phyloP scores from a whole-genome alignment of 2,888 invertebrate species.

The Drosophila pseudotakahashii region DNA sequence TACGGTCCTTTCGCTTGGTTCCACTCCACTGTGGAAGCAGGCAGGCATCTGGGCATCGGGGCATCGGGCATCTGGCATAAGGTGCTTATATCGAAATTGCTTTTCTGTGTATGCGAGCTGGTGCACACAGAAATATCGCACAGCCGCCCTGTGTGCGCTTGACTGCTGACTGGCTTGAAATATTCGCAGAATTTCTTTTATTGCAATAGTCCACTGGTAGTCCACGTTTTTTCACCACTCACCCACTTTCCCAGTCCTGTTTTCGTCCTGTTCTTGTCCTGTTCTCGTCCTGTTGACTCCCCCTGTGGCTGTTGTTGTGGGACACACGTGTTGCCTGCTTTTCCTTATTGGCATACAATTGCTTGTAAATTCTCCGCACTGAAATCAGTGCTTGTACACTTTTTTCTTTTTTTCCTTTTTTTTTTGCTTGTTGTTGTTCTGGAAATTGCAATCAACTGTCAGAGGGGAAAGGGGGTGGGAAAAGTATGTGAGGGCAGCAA shows the following conservation, averaged over 20 bases:
- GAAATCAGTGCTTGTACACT: slow-evolving; percentile 53
- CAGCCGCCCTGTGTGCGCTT: slow-evolving; percentile 56
- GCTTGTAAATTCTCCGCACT: slow-evolving; percentile 54
- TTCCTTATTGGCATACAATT: slow-evolving; percentile 61
- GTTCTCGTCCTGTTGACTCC: neutral
- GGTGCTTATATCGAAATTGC: slow-evolving; percentile 71
- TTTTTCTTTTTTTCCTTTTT: slow-evolving; percentile 6
- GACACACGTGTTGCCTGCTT: slow-evolving; percentile 61
- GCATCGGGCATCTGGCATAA: slow-evolving; percentile 58
- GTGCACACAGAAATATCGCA: slow-evolving; percentile 45
- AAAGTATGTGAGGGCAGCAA: slow-evolving; percentile 9
- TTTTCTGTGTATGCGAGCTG: slow-evolving; percentile 37
- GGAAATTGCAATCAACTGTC: slow-evolving; percentile 60
- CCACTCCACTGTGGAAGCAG: slow-evolving; percentile 34
- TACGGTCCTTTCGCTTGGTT: neutral
- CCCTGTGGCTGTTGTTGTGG: slow-evolving; percentile 26
- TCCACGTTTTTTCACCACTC: slow-evolving; percentile 45
- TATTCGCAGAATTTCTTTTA: slow-evolving; percentile 73
- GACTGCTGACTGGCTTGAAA: slow-evolving; percentile 58
- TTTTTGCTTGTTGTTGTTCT: slow-evolving; percentile 22
- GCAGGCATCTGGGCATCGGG: slow-evolving; percentile 51
- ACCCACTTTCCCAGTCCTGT: neutral
- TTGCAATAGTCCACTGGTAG: slow-evolving; percentile 62
- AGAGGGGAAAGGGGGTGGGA: slow-evolving; percentile 1
- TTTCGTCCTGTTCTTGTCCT: neutral